phyloP scores from a whole-genome alignment of 2,888 invertebrate genomes.

The Cremastobaeus sp. region DNA sequence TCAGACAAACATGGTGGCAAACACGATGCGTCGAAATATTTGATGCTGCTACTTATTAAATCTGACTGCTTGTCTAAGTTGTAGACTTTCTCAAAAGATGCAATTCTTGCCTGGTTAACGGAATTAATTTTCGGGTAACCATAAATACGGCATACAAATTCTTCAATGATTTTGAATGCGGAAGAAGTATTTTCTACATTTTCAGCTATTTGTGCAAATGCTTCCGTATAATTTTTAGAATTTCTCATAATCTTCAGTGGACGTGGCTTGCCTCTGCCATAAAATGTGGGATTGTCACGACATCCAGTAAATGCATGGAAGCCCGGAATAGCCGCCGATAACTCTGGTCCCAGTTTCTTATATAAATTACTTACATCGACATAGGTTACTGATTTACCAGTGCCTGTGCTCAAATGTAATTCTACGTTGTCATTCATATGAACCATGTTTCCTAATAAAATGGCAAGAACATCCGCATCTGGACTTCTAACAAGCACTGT shows the following conservation, averaged over 20 bases:
- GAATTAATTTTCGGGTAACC: not conserved
- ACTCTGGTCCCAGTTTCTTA: constrained; percentile 17
- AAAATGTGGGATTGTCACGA: constrained; percentile 61
- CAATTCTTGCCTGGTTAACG: constrained; percentile 26
- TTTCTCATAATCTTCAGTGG: constrained; percentile 34
- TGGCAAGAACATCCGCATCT: constrained; percentile 64
- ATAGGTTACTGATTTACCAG: constrained; percentile 9
- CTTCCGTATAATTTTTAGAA: constrained; percentile 26
- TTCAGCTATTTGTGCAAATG: constrained; percentile 15
- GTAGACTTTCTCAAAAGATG: constrained; percentile 32
- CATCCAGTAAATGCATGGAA: constrained; percentile 57
- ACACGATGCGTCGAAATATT: constrained; percentile 34
- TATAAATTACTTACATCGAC: constrained; percentile 43
- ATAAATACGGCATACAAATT: constrained; percentile 20
- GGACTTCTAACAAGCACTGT: constrained; percentile 62
- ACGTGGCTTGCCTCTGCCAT: constrained; percentile 56
- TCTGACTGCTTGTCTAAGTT: constrained; percentile 6
- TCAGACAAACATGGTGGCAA: constrained; percentile 45
- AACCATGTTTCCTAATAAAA: constrained; percentile 61
- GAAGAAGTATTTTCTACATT: not conserved
- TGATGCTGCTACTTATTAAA: constrained; percentile 29
- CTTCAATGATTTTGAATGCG: not conserved
- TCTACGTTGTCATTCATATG: constrained; percentile 34
- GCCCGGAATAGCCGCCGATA: not conserved
- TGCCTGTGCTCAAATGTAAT: constrained; percentile 31